Conservation (phyloP, 1,140 invertebrate species). For the Vanessa tameamea region DNA sequence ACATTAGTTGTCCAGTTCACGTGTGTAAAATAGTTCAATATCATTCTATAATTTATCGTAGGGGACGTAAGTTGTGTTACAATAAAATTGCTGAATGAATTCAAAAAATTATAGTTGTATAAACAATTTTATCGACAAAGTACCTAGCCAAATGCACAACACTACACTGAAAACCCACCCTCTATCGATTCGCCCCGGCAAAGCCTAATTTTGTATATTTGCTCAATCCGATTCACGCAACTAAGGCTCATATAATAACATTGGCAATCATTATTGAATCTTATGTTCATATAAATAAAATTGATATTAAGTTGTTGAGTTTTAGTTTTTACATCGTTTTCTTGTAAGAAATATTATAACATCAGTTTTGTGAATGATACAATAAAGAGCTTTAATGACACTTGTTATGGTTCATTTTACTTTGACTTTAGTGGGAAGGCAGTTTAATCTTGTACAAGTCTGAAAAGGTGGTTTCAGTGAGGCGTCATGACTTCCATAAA, state of each 20-base stretch:
- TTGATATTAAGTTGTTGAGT: not conserved
- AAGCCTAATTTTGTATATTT: slow-evolving; percentile 71
- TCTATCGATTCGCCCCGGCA: slow-evolving; percentile 68
- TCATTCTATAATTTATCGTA: too few species aligned
- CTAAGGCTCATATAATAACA: slow-evolving; percentile 19
- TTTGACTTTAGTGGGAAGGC: not conserved
- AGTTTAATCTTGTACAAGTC: slow-evolving; percentile 21
- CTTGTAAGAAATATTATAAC: not conserved
- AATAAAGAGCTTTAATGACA: slow-evolving; percentile 7
- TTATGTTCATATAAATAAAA: not conserved
- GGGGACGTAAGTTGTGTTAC: too few species aligned
- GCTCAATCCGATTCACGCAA: slow-evolving; percentile 24
- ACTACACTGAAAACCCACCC: slow-evolving; percentile 50
- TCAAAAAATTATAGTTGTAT: too few species aligned
- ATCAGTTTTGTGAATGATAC: slow-evolving; percentile 5
- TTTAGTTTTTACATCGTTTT: not conserved
- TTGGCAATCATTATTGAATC: slow-evolving; percentile 8
- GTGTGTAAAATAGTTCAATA: not conserved
- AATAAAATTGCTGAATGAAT: too few species aligned
- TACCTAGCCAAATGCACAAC: slow-evolving; percentile 32
- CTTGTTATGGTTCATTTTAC: slow-evolving; percentile 23
- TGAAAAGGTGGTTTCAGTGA: slow-evolving; percentile 31
- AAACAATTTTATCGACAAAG: not conserved
- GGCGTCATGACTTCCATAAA: slow-evolving; percentile 31
- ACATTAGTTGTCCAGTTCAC: too few species aligned